Base-by-base conservation (phyloP, 2,113 vertebrate species). In the Neoarius graeffei region DNA sequence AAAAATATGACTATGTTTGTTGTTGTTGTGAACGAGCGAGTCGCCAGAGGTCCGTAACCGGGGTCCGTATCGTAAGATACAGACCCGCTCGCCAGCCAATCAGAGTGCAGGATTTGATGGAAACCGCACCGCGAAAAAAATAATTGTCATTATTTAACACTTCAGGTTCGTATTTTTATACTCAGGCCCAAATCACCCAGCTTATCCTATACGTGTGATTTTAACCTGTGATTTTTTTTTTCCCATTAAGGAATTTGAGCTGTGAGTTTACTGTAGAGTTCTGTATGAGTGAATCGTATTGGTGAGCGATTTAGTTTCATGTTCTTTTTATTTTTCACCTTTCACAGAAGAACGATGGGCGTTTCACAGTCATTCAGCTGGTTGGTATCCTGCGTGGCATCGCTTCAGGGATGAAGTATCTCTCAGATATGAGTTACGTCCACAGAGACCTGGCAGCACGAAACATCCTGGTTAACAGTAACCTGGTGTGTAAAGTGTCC, bases 341-440 rank as follows among this genome's bases (percentile, higher is more conserved):
- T 64, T 35, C 50, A 3, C 93, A 99, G 98, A 99, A 99, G 95
- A 99, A 99, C 0, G 98, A 99, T 66, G 98, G 98, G 27, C 96
- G 97, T 81, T 99, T 99, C 93, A 99, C 98, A 0, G 97, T 99
- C 85, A 99, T 99, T 92, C 98, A 99, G 96, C 86, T 99, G 93
- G 98, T 99, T 57, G 98, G 98, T 80, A 98, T 99, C 95, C 95
- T 99, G 84, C 97, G 98, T 14, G 98, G 98, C 84, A 98, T 99
- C 0, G 97, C 97, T 17, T 99, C 98, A 0, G 98, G 98, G 35
- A 99, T 99, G 98, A 99, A 99, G 94, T 99, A 99, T 90, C 95
- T 99, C 56, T 98, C 98, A 3, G 98, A 99, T 91, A 99, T 99
- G 98, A 99, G 98, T 92, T 99, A 99, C 3, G 97, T 99, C 23